Base-by-base conservation (phyloP, 1,140 invertebrate genomes). In the Euwallacea similis region DNA sequence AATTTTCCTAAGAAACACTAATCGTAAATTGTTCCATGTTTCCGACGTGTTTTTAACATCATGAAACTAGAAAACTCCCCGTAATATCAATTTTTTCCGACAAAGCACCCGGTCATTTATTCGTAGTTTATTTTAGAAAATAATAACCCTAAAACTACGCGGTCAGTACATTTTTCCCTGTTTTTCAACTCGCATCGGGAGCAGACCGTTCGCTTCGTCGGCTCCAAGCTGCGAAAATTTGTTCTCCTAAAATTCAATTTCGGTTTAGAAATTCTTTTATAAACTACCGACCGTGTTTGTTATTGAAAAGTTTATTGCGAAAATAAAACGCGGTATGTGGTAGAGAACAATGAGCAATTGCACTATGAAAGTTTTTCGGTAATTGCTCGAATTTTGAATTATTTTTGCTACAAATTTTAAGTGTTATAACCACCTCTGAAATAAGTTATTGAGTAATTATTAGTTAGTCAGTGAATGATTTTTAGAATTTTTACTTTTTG, bases 241-340 rank as follows among this genome's bases (percentile, higher is more conserved):
- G 62, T 64, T 64, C 46, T 47, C 10, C 62, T 47, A 64, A 64
- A 64, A 64, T 64, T 64, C 62, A 64, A 64, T 64, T 64, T 64
- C 42, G 47, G 62, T 47, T 64, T 64, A 64, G 62, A 53, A 50
- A 64, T 64, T 64, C 62, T 53, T 64, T 64, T 64, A 64, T 64
- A 64, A 64, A 64, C 62, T 64, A 50, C 62, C 62, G 43, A 64
- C 21, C 62, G 47, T 64, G 62, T 47, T 50, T 46, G 62, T 64
- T 64, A 64, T 64, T 64, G 62, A 33, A 64, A 47, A 64, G 62
- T 64, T 64, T 64, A 64, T 64, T 50, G 62, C 42, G 21, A 53
- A 64, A 64, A 64, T 64, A 64, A 33, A 50, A 46, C 42, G 42
- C 13, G 46, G 11, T 15, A 50, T 50, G 42, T 9, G 46, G 62